Evolutionary conservation across 2,113 vertebrate species (phyloP).

Genomic region (Cervus canadensis): DNA sequence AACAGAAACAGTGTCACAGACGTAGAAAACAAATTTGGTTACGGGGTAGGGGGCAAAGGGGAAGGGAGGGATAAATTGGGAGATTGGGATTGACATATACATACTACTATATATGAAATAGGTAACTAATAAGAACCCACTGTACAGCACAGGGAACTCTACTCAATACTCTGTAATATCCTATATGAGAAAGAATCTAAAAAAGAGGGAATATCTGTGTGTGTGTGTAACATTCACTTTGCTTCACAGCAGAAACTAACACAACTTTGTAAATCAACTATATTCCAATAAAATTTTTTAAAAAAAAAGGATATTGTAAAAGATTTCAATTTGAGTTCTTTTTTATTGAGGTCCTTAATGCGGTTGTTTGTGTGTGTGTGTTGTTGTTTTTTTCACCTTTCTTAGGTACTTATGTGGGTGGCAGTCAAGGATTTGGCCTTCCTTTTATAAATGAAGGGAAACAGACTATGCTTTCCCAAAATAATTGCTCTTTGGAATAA

Average conservation of each 20-base stretch:
- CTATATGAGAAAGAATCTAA: neutral
- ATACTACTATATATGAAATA: neutral
- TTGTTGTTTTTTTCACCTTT: neutral
- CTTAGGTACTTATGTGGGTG: neutral
- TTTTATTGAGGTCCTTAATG: neutral
- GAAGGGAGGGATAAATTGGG: neutral
- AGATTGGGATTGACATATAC: neutral
- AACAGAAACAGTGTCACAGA: neutral
- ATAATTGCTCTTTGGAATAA: neutral
- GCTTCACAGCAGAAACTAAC: neutral
- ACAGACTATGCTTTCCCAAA: neutral
- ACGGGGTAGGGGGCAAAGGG: accelerated
- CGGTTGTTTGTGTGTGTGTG: no score
- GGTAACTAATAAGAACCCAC: neutral
- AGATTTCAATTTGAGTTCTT: neutral
- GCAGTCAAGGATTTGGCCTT: neutral
- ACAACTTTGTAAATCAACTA: neutral
- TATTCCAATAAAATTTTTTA: neutral
- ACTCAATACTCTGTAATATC: neutral
- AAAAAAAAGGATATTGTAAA: neutral
- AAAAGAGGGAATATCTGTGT: neutral
- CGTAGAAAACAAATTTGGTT: neutral
- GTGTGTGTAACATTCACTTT: neutral
- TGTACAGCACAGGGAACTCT: neutral
- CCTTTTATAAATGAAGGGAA: neutral